These are phyloP conservation scores for Ceratoteleas bidentatus DNA, from an alignment of 1,140 invertebrate species.

Conservation along the genomic window DNA sequence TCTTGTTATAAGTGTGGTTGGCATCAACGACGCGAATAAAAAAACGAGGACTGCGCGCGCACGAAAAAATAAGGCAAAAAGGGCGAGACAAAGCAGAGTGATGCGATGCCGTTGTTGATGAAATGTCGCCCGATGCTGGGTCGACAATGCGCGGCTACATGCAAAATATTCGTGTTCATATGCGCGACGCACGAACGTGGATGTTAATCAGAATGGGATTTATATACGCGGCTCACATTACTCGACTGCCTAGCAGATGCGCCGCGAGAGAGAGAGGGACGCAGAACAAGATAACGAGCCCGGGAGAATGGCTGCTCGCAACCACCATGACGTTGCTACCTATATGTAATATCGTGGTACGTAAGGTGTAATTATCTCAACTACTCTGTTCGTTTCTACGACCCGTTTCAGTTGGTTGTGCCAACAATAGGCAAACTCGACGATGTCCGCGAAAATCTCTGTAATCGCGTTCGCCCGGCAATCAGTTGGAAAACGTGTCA, in stretches of 20 bases:
- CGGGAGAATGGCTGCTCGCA: constrained; percentile 55
- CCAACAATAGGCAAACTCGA: constrained; percentile 56
- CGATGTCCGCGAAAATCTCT: constrained; percentile 60
- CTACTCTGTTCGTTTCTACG: constrained; percentile 53
- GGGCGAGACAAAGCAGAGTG: constrained; percentile 16
- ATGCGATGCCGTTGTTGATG: constrained; percentile 49
- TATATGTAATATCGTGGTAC: constrained; percentile 60
- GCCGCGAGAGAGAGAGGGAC: constrained; percentile 35
- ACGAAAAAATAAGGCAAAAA: too few relatives aligned
- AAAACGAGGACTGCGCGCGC: constrained; percentile 14
- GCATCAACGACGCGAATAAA: constrained; percentile 33
- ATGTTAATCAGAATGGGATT: constrained; percentile 69
- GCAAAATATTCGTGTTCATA: constrained; percentile 48
- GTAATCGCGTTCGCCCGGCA: constrained; percentile 51
- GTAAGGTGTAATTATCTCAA: constrained; percentile 66
- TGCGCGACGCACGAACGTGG: constrained; percentile 40
- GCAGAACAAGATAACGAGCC: constrained; percentile 57
- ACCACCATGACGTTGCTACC: constrained; percentile 58
- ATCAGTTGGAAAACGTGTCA: constrained; percentile 59
- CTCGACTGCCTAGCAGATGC: constrained; percentile 47
- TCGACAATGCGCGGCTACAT: constrained; percentile 41
- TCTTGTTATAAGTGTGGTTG: constrained; percentile 47
- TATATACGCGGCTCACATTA: constrained; percentile 61
- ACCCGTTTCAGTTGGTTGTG: constrained; percentile 50
- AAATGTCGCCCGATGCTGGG: constrained; percentile 49